Evolutionary conservation across 2,113 vertebrate genomes (phyloP).

Genomic region (Microtus pennsylvanicus): DNA sequence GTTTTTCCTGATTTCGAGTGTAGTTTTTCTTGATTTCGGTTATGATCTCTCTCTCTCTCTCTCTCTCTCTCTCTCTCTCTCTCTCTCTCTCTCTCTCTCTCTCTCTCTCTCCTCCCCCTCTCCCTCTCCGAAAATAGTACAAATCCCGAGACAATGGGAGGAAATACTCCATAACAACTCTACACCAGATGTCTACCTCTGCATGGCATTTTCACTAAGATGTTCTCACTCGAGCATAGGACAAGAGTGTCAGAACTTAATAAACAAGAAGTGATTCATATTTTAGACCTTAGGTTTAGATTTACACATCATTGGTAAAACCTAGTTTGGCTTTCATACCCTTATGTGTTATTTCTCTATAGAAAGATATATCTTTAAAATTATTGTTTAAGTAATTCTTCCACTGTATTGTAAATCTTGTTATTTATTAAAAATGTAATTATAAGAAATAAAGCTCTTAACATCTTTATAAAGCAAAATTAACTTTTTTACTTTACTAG

Average conservation of each 20-base stretch:
- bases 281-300: background rate
- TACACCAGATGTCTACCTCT: background rate
- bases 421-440: background rate
- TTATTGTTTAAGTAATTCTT: background rate
- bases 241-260: background rate
- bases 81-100: background rate
- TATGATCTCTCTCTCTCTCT: background rate
- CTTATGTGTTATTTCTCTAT: background rate
- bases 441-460: background rate
- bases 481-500: background rate
- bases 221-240: accelerated
- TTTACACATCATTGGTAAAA: background rate
- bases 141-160: background rate
- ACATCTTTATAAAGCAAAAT: background rate
- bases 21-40: background rate
- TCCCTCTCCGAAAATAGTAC: background rate
- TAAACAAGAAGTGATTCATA: background rate
- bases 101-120: background rate
- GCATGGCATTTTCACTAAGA: background rate
- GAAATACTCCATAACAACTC: background rate
- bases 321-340: background rate
- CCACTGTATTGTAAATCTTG: background rate
- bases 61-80: background rate
- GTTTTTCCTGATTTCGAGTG: background rate
- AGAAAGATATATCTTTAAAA: background rate